phyloP scores from a whole-genome alignment of 1,140 invertebrate genomes.

The Drosophila biarmipes region DNA sequence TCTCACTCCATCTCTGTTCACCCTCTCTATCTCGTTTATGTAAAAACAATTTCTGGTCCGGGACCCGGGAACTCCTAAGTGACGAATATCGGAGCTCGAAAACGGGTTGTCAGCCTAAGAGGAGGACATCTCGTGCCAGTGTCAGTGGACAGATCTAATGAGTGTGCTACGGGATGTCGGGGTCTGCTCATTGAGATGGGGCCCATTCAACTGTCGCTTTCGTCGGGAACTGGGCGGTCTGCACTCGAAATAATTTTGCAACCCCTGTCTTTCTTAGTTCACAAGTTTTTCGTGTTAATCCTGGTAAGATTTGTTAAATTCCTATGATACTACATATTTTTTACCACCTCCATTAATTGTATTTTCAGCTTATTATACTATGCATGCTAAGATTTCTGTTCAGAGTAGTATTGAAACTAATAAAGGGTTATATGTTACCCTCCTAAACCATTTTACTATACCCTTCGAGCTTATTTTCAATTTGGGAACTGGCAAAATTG shows the following conservation, averaged over 20 bases:
- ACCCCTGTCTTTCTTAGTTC: not conserved
- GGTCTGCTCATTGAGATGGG: constrained; percentile 59
- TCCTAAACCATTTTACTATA: too few species aligned
- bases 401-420: too few species aligned
- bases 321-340: too few species aligned
- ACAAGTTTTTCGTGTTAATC: too few species aligned
- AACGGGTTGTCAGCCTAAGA: constrained; percentile 43
- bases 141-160: constrained; percentile 57
- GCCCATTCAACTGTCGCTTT: constrained; percentile 65
- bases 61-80: constrained; percentile 20
- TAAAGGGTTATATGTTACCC: too few species aligned
- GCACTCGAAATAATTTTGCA: not conserved
- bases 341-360: too few species aligned
- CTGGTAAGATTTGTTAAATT: too few species aligned
- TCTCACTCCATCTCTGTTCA: not conserved
- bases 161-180: constrained; percentile 32
- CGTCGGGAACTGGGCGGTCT: constrained; percentile 16
- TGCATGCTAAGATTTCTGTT: too few species aligned
- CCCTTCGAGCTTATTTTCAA: too few species aligned
- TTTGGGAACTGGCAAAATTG: too few species aligned
- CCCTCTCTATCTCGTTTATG: constrained; percentile 27
- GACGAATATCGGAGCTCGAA: constrained; percentile 48
- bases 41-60: constrained; percentile 42
- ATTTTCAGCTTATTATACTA: too few species aligned
- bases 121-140: constrained; percentile 21